A percentile compares a stretch with the other conserved stretches of the same genome.
Conservation (phyloP, 2,888 invertebrate species). For the Andricus quercusramuli region DNA sequence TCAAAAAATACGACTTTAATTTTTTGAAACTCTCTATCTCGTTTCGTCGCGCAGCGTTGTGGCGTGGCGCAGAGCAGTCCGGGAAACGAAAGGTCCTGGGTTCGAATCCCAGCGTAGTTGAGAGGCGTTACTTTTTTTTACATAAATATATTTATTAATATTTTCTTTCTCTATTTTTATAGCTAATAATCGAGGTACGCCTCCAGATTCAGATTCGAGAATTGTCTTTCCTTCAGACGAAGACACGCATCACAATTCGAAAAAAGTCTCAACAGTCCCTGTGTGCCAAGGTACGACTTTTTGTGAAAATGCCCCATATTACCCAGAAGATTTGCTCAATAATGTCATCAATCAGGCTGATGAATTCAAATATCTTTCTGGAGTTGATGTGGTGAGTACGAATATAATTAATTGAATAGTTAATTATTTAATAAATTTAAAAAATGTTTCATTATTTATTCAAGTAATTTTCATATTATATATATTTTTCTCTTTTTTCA, state of each 20-base stretch:
- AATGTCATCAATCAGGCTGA: constrained; percentile 57
- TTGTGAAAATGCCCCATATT: constrained; percentile 63
- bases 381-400: constrained; percentile 60
- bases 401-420: not conserved
- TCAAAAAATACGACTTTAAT: too few species aligned
- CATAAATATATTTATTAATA: not conserved
- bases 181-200: not conserved
- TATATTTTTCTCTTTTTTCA: constrained; percentile 7
- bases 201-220: constrained; percentile 41
- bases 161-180: not conserved
- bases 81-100: too few species aligned
- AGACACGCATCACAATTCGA: not conserved
- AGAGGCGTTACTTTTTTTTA: too few species aligned
- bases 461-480: not conserved
- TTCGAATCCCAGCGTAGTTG: too few species aligned
- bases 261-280: constrained; percentile 35
- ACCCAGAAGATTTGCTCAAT: constrained; percentile 65
- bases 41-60: too few species aligned
- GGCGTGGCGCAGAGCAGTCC: too few species aligned
- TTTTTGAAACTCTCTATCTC: too few species aligned
- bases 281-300: constrained; percentile 62
- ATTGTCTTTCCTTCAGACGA: constrained; percentile 66
- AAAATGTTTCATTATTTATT: not conserved
- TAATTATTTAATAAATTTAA: not conserved
- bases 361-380: constrained; percentile 63